Base-by-base conservation (phyloP, 2,797 vertebrate species). In the Sarcoramphus papa region DNA sequence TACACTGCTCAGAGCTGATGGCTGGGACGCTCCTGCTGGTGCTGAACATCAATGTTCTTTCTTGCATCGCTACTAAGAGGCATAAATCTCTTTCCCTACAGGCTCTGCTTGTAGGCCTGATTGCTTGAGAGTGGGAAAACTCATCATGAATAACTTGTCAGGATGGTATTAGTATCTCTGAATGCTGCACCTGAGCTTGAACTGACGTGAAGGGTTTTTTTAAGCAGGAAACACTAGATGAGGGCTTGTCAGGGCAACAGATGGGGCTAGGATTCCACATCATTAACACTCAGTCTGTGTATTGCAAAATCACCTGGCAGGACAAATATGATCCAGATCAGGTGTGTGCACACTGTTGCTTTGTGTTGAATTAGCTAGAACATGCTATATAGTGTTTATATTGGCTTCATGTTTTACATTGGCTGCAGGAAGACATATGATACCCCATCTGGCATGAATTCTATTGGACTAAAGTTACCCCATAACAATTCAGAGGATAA, bases 281-380 rank as follows among this genome's bases (percentile, higher is more conserved):
- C 78, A 68, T 16, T 83, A 81, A 62, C 72, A 48, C 33, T 80
- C 57, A 12, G 43, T 30, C 30, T 80, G 9, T 62, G 50, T 22
- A 37, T 60, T 88, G 79, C 90, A 93, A 64, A 90, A 90, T 95
- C 88, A 91, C 67, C 79, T 92, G 85, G 88, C 47, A n/a, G 62
- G 90, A 78, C 85, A 90, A 84, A 94, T 67, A 35, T 20, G 85
- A 43, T 81, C 65, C 91, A 69, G 7, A 9, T 91, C 82, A 90
- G 73, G 63, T 90, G 80, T 67, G 59, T 83, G 72, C 69, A 57
- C 60, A 40, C 48, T 78, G 43, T 63, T 92, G 45, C 51, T 82
- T 93, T 93, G 87, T 90, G 62, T 90, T 90, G 63, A 79, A 90
- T 95, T 92, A 92, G 31, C 76, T 86, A 75, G 67, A 96, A 81